Evolutionary conservation across 2,888 invertebrate genomes (phyloP), one percentile per base, ranked within the genome.

Genomic region (Plusia festucae): DNA sequence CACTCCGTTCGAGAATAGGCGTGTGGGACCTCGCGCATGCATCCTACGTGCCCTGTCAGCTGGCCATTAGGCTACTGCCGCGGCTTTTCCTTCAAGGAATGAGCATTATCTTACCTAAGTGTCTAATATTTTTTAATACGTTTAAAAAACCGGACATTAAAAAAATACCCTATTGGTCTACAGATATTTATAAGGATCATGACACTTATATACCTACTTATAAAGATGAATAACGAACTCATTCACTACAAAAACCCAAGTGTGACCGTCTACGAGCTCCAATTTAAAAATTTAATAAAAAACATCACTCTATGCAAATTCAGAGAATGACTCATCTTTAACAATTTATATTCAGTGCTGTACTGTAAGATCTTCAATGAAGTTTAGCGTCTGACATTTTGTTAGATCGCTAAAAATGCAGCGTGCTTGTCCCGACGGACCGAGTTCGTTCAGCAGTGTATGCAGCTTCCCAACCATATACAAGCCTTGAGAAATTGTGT

Each of bases 351-450:
- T 18, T 20, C 46, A 18, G 46, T 11, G 18, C 16, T 18, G 18
- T 46, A 49, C 40, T n/a, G 40, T 49, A 49, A 49, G 20, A 49
- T 20, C 11, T 49, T 49, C 46, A 20, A 18, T 49, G 46, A 49
- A 49, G 46, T 49, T 49, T 11, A 16, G 46, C 46, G 5, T 49
- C 46, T 11, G 11, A 11, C 46, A 49, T 49, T 49, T 49, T 40
- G n/a, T 9, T 46, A 3, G 18, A 49, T 8, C 46, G 46, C 18
- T 49, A 49, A 49, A 49, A 49, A 49, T 49, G 46, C 46, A 49
- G 20, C 20, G 40, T 4, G 16, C 9, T 16, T 4, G 20, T 49
- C 46, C 46, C 46, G 4, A 13, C 46, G 46, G 46, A 49, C 18
- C 46, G 2, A 20, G 20, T 49, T 20, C 20, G 46, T 49, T 49